A percentile compares a stretch with the other conserved stretches of the same genome.
These are phyloP conservation scores for Podarcis muralis DNA, from an alignment of 2,113 vertebrate genomes.

Conservation along the genomic window DNA sequence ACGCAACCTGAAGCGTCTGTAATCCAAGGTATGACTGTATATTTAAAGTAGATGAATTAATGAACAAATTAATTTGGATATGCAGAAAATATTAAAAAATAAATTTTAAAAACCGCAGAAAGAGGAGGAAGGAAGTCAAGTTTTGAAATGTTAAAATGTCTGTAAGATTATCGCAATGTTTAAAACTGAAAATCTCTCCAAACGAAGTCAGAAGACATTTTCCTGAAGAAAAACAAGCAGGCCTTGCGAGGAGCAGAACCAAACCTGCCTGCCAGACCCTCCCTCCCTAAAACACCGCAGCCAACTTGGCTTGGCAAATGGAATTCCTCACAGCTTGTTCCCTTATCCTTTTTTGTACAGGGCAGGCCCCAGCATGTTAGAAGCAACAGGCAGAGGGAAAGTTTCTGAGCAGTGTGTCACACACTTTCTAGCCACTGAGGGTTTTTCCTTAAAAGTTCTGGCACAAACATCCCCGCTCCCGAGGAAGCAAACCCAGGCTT, in stretches of 20 bases:
- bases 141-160: no score
- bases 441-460: background rate
- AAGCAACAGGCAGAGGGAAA: background rate
- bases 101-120: no score
- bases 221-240: background rate
- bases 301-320: background rate
- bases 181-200: background rate
- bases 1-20: no score
- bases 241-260: accelerated
- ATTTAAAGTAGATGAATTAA: no score
- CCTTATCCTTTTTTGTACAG: background rate
- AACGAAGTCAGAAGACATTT: background rate
- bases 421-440: background rate
- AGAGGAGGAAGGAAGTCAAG: no score
- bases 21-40: no score
- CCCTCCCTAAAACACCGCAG: background rate
- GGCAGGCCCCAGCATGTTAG: background rate
- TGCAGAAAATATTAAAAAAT: no score
- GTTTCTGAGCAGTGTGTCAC: background rate
- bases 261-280: background rate
- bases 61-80: no score
- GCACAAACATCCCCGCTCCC: accelerated
- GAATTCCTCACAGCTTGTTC: background rate
- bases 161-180: no score
- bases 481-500: background rate